Base-by-base conservation (phyloP, 2,888 invertebrate species). In the Coleophora flavipennella region DNA sequence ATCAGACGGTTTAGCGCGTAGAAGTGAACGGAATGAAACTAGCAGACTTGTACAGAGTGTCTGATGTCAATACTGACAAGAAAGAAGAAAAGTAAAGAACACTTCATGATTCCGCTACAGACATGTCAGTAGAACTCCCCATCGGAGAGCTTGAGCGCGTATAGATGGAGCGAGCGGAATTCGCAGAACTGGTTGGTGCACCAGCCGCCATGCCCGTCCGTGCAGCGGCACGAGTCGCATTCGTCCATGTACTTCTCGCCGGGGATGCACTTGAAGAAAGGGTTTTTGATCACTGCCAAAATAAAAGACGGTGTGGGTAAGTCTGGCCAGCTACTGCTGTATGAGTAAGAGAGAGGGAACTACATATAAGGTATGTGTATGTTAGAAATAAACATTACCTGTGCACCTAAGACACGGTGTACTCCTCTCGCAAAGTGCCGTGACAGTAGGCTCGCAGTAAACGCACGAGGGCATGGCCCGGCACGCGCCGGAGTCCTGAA, bases 191-290 rank as follows among this genome's bases (percentile, higher is more conserved):
- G 81, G 57, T 83, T 71, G 50, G 78, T 75, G 58, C 84, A 81
- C 77, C 83, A 77, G 43, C 84, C 84, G 20, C 59, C 50, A 57
- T 67, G 75, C 3, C 84, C 83, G 50, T 84, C 84, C 0, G 71
- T 69, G 60, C 84, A 84, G 47, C 83, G 78, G 59, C 83, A 84
- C 1, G 80, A 79, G 61, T 80, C 81, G 38, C 84, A 84, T 53
- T 84, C 84, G 46, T 83, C 83, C 84, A 84, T 84, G 57, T 84
- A 84, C 62, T 81, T 81, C 70, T 84, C 84, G 0, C 84, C 83
- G 0, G 83, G 83, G 36, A 66, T 66, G 64, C 84, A 84, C 45
- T 77, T 78, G 76, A 84, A 84, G 77, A 84, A 83, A 2, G 84
- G 83, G 49, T 84, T 84, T 66, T 83, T 81, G 45, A 84, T 81